Evolutionary conservation across 2,113 vertebrate species (phyloP).

Genomic region (Phyllostomus discolor): DNA sequence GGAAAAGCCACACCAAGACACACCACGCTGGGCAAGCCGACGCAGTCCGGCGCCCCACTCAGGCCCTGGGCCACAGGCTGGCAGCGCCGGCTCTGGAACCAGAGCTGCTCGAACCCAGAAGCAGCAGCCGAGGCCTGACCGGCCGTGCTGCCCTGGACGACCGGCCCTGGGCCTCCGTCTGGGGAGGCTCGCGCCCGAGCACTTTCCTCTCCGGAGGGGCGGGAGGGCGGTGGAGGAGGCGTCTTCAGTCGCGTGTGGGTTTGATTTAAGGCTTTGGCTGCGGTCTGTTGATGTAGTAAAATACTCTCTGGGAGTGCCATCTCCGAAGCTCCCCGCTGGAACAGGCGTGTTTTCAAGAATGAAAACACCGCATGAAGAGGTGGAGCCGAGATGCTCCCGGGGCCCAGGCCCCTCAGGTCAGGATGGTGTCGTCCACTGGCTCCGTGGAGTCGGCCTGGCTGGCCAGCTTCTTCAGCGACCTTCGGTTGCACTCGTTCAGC

Average conservation of each 20-base stretch:
- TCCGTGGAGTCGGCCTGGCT: conserved; percentile 90
- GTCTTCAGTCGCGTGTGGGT: conserved; percentile 76
- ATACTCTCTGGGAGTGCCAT: conserved; percentile 81
- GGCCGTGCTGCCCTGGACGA: neutral
- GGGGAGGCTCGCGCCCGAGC: conserved; percentile 41
- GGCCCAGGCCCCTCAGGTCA: conserved; percentile 86
- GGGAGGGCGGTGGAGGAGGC: conserved; percentile 45
- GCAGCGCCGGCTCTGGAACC: neutral
- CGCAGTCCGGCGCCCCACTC: conserved; percentile 18
- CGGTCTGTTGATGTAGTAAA: conserved; percentile 81
- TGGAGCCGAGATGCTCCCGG: conserved; percentile 68
- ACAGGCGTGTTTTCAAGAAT: conserved; percentile 86
- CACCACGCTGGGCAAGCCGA: conserved; percentile 1
- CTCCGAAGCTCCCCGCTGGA: conserved; percentile 76
- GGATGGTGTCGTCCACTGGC: conserved; percentile 97
- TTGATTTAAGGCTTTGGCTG: conserved; percentile 85
- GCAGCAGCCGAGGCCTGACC: neutral
- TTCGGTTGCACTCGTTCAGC: conserved; percentile 90
- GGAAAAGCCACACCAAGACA: conserved; percentile 64
- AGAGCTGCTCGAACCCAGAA: conserved; percentile 55
- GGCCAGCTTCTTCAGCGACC: conserved; percentile 95
- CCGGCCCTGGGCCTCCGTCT: neutral
- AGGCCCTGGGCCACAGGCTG: conserved; percentile 20
- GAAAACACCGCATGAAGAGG: conserved; percentile 80
- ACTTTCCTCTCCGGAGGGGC: conserved; percentile 53